Percentiles rank a stretch among this genome's conserved stretches.
These are phyloP conservation scores for Rhingia campestris DNA, from an alignment of 2,888 invertebrate species.

Conservation along the genomic window DNA sequence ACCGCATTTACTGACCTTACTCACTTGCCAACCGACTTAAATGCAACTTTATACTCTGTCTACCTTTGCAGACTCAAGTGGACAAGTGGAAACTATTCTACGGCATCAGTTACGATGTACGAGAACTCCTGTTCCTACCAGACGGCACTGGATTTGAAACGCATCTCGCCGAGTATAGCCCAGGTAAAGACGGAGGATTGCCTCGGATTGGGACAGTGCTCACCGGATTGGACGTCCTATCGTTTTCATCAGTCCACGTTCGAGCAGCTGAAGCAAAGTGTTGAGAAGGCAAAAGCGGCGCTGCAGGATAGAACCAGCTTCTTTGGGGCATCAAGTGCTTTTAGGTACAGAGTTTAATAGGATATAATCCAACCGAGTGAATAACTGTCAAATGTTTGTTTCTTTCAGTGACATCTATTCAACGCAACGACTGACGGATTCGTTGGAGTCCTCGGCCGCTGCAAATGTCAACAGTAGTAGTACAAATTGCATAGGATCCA, in stretches of 20 bases:
- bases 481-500: slow-evolving; percentile 80
- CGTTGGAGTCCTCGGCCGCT: slow-evolving; percentile 79
- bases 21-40: not conserved
- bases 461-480: slow-evolving; percentile 79
- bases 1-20: slow-evolving; percentile 32
- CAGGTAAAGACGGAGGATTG: slow-evolving; percentile 84
- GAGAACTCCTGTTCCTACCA: slow-evolving; percentile 97
- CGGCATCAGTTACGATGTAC: slow-evolving; percentile 86
- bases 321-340: slow-evolving; percentile 88
- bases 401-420: slow-evolving; percentile 81
- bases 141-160: slow-evolving; percentile 90
- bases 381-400: slow-evolving; percentile 1
- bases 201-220: slow-evolving; percentile 83
- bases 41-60: slow-evolving; percentile 3
- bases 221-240: slow-evolving; percentile 90
- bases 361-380: not conserved
- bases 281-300: slow-evolving; percentile 94
- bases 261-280: slow-evolving; percentile 94
- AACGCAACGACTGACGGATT: slow-evolving; percentile 81
- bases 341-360: slow-evolving; percentile 84
- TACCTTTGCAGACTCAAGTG: slow-evolving; percentile 79
- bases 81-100: slow-evolving; percentile 77
- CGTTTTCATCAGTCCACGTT: slow-evolving; percentile 93
- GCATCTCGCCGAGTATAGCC: slow-evolving; percentile 84
- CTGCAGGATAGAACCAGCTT: slow-evolving; percentile 89